Percentiles rank a stretch among this genome's conserved stretches.
These are phyloP conservation scores for Drosophila suboccidentalis DNA, from an alignment of 2,888 invertebrate species.

Conservation along the genomic window DNA sequence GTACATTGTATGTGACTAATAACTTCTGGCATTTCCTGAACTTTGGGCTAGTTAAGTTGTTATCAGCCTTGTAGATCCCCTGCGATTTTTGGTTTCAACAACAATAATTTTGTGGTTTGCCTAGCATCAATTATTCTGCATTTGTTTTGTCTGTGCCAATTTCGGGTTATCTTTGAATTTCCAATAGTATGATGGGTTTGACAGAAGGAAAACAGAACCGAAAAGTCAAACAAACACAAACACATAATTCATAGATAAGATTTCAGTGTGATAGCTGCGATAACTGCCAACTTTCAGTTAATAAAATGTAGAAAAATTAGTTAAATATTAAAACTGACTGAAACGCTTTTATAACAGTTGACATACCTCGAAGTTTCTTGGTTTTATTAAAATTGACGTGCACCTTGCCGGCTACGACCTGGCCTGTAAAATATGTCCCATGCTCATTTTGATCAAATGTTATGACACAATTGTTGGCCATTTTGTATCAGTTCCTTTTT, in stretches of 20 bases:
- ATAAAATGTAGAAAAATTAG: slow-evolving; percentile 1
- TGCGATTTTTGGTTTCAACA: background rate
- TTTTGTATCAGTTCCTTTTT: slow-evolving; percentile 24
- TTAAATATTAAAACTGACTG: background rate
- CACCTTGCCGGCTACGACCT: slow-evolving; percentile 83
- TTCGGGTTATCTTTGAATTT: slow-evolving; percentile 60
- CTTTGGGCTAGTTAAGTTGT: slow-evolving; percentile 3
- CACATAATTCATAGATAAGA: slow-evolving; percentile 53
- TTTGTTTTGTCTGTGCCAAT: slow-evolving; percentile 41
- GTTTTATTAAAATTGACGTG: slow-evolving; percentile 80
- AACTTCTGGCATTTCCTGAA: slow-evolving; percentile 57
- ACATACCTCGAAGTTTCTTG: slow-evolving; percentile 83
- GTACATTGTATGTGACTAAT: slow-evolving; percentile 48
- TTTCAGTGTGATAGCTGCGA: slow-evolving; percentile 33
- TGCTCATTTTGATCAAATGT: slow-evolving; percentile 88
- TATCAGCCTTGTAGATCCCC: slow-evolving; percentile 50
- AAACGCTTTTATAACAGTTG: background rate
- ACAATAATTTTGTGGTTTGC: slow-evolving; percentile 16
- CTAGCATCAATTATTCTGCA: slow-evolving; percentile 60
- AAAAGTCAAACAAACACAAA: slow-evolving; percentile 33
- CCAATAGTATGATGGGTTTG: slow-evolving; percentile 37
- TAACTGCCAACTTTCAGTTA: background rate
- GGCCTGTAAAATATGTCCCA: slow-evolving; percentile 87
- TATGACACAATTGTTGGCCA: slow-evolving; percentile 82
- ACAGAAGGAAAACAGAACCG: slow-evolving; percentile 24